Conservation (phyloP, 2,113 vertebrate species). For the Salvator merianae region DNA sequence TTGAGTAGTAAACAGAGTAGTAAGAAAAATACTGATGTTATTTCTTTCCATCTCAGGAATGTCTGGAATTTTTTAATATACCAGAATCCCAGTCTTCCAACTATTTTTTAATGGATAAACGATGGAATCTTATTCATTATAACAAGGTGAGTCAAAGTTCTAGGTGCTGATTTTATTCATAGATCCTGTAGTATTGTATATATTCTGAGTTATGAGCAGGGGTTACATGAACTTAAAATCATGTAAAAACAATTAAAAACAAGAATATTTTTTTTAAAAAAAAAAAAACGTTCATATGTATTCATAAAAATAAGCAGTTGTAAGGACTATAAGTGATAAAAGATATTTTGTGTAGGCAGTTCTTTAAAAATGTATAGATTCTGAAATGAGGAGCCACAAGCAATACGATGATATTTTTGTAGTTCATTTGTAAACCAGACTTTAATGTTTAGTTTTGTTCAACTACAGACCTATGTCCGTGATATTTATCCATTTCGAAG, state of each 20-base stretch:
- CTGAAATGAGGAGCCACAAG: background rate
- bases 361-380: background rate
- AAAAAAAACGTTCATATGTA: too few species aligned
- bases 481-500: conserved; percentile 98
- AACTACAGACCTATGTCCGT: conserved; percentile 90
- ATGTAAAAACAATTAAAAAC: too few species aligned
- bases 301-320: too few species aligned
- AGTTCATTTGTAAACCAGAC: conserved; percentile 16
- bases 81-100: conserved; percentile 93
- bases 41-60: conserved; percentile 81
- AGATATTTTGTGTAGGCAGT: background rate
- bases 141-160: conserved; percentile 82
- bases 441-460: conserved; percentile 29
- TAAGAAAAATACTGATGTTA: conserved; percentile 17
- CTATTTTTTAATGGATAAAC: conserved; percentile 98
- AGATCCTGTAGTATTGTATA: too few species aligned
- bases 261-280: too few species aligned
- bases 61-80: conserved; percentile 98
- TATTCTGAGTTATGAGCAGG: too few species aligned
- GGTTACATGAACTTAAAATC: too few species aligned
- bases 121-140: conserved; percentile 98
- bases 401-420: background rate
- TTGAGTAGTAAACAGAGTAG: background rate
- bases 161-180: background rate
- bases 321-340: background rate